phyloP scores from a whole-genome alignment of 2,888 invertebrate species.

The Melanostoma scalare region DNA sequence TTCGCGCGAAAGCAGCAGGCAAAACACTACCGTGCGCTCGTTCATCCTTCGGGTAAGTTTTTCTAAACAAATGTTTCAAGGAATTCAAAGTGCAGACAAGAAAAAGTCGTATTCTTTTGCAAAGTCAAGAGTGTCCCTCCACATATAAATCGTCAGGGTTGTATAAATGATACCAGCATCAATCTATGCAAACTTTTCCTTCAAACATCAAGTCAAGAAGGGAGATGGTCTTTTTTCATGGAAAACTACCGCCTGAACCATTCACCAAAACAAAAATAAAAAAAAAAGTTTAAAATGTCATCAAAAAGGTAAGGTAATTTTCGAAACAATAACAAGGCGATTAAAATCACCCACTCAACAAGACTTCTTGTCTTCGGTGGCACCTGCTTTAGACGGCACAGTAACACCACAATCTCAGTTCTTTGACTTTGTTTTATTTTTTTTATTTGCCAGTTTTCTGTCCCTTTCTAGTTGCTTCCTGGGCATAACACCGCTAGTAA shows the following conservation, averaged over 20 bases:
- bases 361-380: constrained; percentile 25
- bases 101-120: constrained; percentile 14
- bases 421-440: constrained; percentile 20
- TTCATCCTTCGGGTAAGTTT: not conserved
- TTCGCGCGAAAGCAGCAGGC: not conserved
- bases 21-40: constrained; percentile 18
- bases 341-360: constrained; percentile 40
- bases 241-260: constrained; percentile 17
- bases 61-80: constrained; percentile 26
- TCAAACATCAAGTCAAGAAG: not conserved
- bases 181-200: constrained; percentile 1
- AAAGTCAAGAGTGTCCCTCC: constrained; percentile 32
- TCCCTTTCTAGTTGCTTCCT: no score
- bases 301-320: constrained; percentile 41
- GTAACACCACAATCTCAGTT: constrained; percentile 38
- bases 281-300: constrained; percentile 2
- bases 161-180: constrained; percentile 25
- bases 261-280: not conserved
- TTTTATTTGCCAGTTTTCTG: no score
- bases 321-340: constrained; percentile 39
- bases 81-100: not conserved
- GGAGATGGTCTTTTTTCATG: not conserved
- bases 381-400: constrained; percentile 49
- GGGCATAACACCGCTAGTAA: no score
- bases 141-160: constrained; percentile 18